A percentile compares a stretch with the other conserved stretches of the same genome.
Conservation (phyloP, 2,888 invertebrate species). For the Automeris io region DNA sequence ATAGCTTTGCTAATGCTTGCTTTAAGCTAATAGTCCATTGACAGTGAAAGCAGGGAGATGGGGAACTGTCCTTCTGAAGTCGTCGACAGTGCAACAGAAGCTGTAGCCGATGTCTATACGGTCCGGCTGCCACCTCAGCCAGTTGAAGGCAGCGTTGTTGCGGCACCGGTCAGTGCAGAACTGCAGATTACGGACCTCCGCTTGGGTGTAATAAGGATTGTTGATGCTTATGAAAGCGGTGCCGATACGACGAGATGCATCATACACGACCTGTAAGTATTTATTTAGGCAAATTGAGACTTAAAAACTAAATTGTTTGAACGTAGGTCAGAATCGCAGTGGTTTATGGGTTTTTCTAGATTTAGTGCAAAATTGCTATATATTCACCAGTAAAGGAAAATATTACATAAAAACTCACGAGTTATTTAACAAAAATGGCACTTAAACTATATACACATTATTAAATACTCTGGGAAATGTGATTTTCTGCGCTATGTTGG, state of each 20-base stretch:
- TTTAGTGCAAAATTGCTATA: too few species aligned
- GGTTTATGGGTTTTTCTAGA: too few species aligned
- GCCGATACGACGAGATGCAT: slow-evolving; percentile 62
- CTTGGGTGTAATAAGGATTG: slow-evolving; percentile 74
- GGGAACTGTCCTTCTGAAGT: slow-evolving; percentile 70
- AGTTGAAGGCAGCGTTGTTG: slow-evolving; percentile 74
- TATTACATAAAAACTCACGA: too few species aligned
- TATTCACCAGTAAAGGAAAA: too few species aligned
- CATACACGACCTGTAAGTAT: slow-evolving; percentile 67
- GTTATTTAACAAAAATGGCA: too few species aligned
- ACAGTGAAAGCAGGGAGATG: slow-evolving; percentile 72
- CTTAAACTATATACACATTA: too few species aligned
- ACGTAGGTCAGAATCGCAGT: too few species aligned
- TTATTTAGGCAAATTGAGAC: not conserved
- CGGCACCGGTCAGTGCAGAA: slow-evolving; percentile 74
- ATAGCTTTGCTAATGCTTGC: too few species aligned
- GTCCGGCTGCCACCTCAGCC: slow-evolving; percentile 76
- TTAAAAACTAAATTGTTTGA: too few species aligned
- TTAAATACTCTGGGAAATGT: too few species aligned
- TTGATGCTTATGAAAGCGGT: slow-evolving; percentile 80
- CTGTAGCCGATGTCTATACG: slow-evolving; percentile 74
- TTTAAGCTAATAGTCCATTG: slow-evolving; percentile 45
- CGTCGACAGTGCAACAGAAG: slow-evolving; percentile 78
- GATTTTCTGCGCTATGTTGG: too few species aligned
- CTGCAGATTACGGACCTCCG: slow-evolving; percentile 47